Evolutionary conservation across 2,113 vertebrate species (phyloP).

Genomic region (Erpornis zantholeuca): DNA sequence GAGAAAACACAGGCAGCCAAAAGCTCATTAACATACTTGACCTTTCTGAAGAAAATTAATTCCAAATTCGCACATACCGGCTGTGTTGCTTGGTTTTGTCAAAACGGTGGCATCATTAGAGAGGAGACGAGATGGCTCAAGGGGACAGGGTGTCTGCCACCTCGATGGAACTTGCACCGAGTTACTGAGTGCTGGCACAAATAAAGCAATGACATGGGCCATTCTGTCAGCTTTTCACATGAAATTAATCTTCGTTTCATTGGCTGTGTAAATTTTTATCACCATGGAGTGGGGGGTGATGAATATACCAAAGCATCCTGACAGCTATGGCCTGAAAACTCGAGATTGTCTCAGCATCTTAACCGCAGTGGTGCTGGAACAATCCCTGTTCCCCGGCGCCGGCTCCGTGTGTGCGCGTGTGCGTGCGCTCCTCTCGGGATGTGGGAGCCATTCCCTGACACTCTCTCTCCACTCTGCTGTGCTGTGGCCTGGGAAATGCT

Average conservation of each 20-base stretch:
- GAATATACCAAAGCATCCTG: slow-evolving; percentile 70
- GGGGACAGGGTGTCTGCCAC: slow-evolving; percentile 78
- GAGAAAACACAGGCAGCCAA: slow-evolving; percentile 24
- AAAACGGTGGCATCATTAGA: slow-evolving; percentile 76
- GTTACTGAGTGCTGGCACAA: slow-evolving; percentile 72
- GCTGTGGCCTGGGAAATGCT: slow-evolving; percentile 40
- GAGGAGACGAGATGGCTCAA: slow-evolving; percentile 71
- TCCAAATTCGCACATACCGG: slow-evolving; percentile 78
- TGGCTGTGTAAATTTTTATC: slow-evolving; percentile 74
- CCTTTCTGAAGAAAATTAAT: slow-evolving; percentile 79
- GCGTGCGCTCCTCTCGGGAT: background rate
- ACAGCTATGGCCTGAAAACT: slow-evolving; percentile 66
- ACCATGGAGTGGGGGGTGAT: slow-evolving; percentile 47
- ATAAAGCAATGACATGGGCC: slow-evolving; percentile 71
- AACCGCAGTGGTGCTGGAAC: slow-evolving; percentile 37
- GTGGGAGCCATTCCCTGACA: background rate
- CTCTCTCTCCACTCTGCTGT: background rate
- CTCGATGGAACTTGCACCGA: slow-evolving; percentile 69
- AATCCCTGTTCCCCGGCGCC: background rate
- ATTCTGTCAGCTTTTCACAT: slow-evolving; percentile 78
- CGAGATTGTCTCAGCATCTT: slow-evolving; percentile 60
- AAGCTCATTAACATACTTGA: slow-evolving; percentile 77
- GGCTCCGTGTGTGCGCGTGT: background rate
- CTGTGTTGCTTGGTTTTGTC: slow-evolving; percentile 76
- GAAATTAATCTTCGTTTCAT: slow-evolving; percentile 71